Base-by-base conservation (phyloP, 2,113 vertebrate species). In the Cebus imitator region DNA sequence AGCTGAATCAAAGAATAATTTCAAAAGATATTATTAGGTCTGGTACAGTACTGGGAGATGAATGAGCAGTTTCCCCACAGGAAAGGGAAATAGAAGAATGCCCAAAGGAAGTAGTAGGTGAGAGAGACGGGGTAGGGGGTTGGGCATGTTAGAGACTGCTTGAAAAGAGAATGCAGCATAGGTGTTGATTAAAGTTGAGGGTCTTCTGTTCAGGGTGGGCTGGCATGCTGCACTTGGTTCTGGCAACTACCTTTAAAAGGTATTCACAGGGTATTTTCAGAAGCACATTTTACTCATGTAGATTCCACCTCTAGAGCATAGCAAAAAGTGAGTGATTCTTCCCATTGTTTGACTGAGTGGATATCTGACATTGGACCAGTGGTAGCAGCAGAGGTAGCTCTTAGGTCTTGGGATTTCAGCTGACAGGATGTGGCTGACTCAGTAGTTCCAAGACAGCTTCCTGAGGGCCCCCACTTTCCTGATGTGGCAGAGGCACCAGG, bases 1-100 rank as follows among this genome's bases (percentile, higher is more conserved):
- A 87, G 43, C 30, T 14, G 27, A 91, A 61, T 68, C 43, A 14
- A 37, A 96, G 75, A 85, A 91, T 80, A 90, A 85, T 93, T 70
- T 86, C 25, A 50, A 0, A 64, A 83, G 75, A 6, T 57, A 13
- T 35, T 70, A 16, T 20, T 17, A 45, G 55, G 21, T 4, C 27
- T 16, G 27, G 18, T 52, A 10, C 4, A 25, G n/a, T 2, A 8
- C 64, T 55, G 55, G 48, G 37, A 37, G 48, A 7, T 37, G 61
- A 95, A 72, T 70, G 30, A 57, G 61, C 50, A 3, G 21, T 45
- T 75, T 75, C 61, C 23, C 32, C 43, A 27, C 9, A 40, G 84
- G 57, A 84, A 70, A 66, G 55, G n/a, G 66, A 81, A 79, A 18
- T 2, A 58, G 72, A 76, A 40, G 76, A 68, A 70, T 66, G 61